phyloP scores from a whole-genome alignment of 1,140 invertebrate species.

The Microvelia longipes region DNA sequence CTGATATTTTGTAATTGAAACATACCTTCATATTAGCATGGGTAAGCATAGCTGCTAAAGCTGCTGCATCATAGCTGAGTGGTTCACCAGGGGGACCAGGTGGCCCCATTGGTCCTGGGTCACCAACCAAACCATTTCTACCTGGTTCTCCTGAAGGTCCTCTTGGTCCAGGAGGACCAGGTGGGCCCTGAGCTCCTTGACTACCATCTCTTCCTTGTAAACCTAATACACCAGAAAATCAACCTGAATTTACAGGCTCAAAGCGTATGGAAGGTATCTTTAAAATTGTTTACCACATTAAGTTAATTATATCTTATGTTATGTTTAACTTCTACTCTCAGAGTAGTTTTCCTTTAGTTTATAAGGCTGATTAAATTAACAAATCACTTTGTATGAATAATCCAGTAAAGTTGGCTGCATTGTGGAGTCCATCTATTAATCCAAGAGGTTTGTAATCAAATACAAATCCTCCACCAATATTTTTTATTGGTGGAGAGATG shows the following conservation, averaged over 20 bases:
- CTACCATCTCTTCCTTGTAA: slow-evolving; percentile 53
- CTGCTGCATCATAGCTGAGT: slow-evolving; percentile 53
- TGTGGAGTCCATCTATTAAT: too few relatives aligned
- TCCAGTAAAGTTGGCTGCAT: too few relatives aligned
- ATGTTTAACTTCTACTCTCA: too few relatives aligned
- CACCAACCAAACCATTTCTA: slow-evolving; percentile 48
- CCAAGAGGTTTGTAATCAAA: too few relatives aligned
- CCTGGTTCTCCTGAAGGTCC: slow-evolving; percentile 51
- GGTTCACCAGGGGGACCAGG: slow-evolving; percentile 48
- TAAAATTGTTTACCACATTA: too few relatives aligned
- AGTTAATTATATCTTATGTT: too few relatives aligned
- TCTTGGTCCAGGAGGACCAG: slow-evolving; percentile 46
- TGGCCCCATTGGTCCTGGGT: slow-evolving; percentile 51
- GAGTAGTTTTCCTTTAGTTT: too few relatives aligned
- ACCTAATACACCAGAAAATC: slow-evolving; percentile 28
- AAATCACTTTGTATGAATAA: too few relatives aligned
- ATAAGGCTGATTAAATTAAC: too few relatives aligned
- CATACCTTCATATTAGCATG: slow-evolving; percentile 29
- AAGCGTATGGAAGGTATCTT: not conserved
- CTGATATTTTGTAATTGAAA: too few relatives aligned
- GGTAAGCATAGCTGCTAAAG: slow-evolving; percentile 52
- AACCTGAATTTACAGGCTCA: not conserved
- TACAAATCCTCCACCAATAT: too few relatives aligned
- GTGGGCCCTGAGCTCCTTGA: slow-evolving; percentile 50
- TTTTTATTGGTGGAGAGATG: too few relatives aligned